phyloP scores from a whole-genome alignment of 1,140 invertebrate species.

The Alviniconcha marisindica region DNA sequence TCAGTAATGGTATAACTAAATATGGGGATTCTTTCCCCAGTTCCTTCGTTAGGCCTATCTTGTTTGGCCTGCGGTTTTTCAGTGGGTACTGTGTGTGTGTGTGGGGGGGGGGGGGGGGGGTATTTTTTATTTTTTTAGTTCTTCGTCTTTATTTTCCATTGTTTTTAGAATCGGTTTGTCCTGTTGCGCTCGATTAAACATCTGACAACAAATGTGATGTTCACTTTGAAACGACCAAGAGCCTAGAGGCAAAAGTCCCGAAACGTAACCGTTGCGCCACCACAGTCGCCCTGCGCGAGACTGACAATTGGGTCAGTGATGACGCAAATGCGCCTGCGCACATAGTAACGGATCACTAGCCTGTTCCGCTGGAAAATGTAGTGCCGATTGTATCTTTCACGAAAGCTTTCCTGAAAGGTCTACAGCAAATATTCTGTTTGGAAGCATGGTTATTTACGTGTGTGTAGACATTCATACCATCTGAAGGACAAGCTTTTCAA shows the following conservation, averaged over 20 bases:
- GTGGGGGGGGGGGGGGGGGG: too few species aligned
- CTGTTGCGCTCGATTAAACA: too few species aligned
- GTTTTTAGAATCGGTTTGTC: too few species aligned
- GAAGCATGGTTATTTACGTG: not conserved
- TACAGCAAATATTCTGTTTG: not conserved
- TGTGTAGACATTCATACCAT: not conserved
- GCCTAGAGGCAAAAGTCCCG: not conserved
- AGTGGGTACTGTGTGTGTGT: too few species aligned
- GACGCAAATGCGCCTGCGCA: slow-evolving; percentile 55
- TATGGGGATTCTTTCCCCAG: too few species aligned
- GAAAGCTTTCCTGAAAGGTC: not conserved
- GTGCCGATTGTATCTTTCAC: not conserved
- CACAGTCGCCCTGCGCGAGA: slow-evolving; percentile 22
- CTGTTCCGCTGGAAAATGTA: slow-evolving; percentile 48
- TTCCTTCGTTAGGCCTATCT: too few species aligned
- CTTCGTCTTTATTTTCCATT: too few species aligned
- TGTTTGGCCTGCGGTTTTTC: too few species aligned
- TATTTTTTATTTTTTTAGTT: too few species aligned
- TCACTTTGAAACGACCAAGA: too few species aligned
- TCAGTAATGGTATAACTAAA: too few species aligned
- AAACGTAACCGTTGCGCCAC: not conserved
- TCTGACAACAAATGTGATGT: too few species aligned
- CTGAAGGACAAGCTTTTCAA: not conserved
- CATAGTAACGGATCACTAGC: slow-evolving; percentile 47
- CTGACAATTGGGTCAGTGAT: slow-evolving; percentile 53